Conservation (phyloP, 2,888 invertebrate species). For the Celastrina argiolus region DNA sequence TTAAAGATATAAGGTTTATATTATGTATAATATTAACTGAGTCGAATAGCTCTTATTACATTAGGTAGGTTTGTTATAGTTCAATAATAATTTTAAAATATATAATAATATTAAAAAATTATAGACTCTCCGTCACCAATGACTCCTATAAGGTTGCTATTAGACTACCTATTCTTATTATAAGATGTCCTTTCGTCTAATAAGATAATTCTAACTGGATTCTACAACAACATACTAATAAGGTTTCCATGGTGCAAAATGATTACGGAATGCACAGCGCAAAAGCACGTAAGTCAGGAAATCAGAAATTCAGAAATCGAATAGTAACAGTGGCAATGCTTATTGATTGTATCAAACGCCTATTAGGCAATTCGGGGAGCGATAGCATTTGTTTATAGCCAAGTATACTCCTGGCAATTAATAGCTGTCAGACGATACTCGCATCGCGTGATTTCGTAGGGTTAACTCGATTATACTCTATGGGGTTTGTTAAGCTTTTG, state of each 20-base stretch:
- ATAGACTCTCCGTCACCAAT: too few species aligned
- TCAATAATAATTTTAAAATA: too few species aligned
- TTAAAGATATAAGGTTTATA: neutral
- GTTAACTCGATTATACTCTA: constrained; percentile 61
- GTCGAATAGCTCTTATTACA: too few species aligned
- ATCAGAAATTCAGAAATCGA: constrained; percentile 13
- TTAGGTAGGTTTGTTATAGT: too few species aligned
- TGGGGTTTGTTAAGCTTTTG: constrained; percentile 49
- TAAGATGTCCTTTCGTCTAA: too few species aligned
- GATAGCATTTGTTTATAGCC: constrained; percentile 59
- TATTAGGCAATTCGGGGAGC: constrained; percentile 49
- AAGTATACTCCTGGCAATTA: constrained; percentile 55
- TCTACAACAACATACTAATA: neutral
- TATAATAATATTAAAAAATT: too few species aligned
- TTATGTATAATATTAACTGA: neutral
- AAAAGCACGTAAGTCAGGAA: neutral
- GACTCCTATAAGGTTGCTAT: too few species aligned
- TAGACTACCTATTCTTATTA: too few species aligned
- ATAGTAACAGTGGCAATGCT: constrained; percentile 20
- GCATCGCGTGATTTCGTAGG: constrained; percentile 61
- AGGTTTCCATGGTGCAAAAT: neutral
- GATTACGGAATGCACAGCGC: neutral
- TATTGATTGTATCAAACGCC: constrained; percentile 52
- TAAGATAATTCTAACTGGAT: too few species aligned
- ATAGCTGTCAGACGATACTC: constrained; percentile 60